Conservation (phyloP, 2,888 invertebrate species). For the Melitaea athalia region DNA sequence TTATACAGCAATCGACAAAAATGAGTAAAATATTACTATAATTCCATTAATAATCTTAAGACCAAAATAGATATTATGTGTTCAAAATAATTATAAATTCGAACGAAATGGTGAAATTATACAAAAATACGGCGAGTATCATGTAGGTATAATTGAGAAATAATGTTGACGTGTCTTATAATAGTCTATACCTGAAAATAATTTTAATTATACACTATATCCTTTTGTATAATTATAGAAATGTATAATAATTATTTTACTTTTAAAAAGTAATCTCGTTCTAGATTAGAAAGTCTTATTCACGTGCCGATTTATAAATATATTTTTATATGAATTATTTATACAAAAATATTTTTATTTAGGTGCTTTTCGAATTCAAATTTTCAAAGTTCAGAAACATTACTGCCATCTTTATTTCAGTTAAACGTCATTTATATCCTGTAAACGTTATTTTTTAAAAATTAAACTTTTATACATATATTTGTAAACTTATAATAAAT, state of each 20-base stretch:
- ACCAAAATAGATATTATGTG: not conserved
- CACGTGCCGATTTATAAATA: not conserved
- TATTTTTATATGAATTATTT: constrained; percentile 14
- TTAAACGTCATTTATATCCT: not conserved
- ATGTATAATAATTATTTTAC: constrained; percentile 4
- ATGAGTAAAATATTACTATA: not conserved
- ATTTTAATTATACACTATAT: constrained; percentile 5
- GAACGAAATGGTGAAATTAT: constrained; percentile 3
- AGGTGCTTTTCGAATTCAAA: not conserved
- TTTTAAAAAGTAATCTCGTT: constrained; percentile 4
- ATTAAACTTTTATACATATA: not conserved
- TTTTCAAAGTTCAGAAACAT: constrained; percentile 17
- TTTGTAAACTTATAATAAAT: not conserved
- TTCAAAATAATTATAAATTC: not conserved
- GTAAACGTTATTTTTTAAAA: not conserved
- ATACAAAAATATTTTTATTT: constrained; percentile 16
- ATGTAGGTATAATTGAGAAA: constrained; percentile 5
- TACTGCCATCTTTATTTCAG: constrained; percentile 25
- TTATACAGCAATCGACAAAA: not conserved
- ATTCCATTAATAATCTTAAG: not conserved
- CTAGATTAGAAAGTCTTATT: not conserved
- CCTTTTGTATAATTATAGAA: constrained; percentile 4
- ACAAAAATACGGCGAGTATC: constrained; percentile 10
- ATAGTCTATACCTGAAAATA: not conserved
- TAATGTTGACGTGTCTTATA: not conserved